These are phyloP conservation scores for Tachycineta bicolor DNA, from an alignment of 2,113 vertebrate genomes.

Conservation along the genomic window DNA sequence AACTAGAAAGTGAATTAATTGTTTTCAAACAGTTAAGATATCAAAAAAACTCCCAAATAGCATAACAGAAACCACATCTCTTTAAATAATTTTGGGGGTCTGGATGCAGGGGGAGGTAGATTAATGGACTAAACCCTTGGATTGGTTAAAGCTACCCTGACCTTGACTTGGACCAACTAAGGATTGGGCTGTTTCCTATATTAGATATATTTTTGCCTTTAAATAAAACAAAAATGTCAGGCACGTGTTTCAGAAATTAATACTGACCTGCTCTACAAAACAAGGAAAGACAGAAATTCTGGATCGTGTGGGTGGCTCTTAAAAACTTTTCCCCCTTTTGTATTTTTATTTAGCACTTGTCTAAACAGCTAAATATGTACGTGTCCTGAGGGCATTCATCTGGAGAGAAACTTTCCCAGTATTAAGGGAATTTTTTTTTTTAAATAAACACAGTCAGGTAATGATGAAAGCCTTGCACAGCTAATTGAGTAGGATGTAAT, in stretches of 20 bases:
- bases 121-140: neutral
- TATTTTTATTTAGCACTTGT: slow-evolving; percentile 32
- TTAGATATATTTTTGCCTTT: neutral
- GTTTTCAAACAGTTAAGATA: neutral
- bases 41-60: neutral
- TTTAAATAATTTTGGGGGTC: neutral
- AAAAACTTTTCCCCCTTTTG: neutral
- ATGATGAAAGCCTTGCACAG: neutral
- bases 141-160: neutral
- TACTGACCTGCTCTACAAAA: neutral
- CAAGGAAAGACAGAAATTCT: neutral
- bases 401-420: neutral
- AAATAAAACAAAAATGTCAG: neutral
- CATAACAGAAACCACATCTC: neutral
- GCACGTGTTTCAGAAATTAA: neutral
- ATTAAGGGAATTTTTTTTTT: neutral
- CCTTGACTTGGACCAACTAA: neutral
- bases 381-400: neutral
- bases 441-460: neutral
- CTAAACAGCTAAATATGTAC: neutral
- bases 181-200: neutral
- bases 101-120: neutral
- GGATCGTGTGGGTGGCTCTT: neutral
- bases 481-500: neutral
- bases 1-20: neutral